A percentile compares a stretch with the other conserved stretches of the same genome.
Conservation (phyloP, 2,113 vertebrate species). For the Stigmatopora argus region DNA sequence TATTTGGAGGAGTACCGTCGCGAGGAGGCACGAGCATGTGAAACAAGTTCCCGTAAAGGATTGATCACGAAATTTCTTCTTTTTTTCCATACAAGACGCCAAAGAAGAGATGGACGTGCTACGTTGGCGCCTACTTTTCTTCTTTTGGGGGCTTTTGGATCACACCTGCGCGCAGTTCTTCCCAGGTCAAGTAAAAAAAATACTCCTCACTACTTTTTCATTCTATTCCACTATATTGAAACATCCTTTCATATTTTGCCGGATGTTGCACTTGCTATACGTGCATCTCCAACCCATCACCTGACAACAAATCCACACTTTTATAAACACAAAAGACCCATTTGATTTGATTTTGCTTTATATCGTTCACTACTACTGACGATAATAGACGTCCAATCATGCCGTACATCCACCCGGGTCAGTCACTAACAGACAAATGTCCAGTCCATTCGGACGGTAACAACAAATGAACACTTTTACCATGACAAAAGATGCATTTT, state of each 20-base stretch:
- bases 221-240: background rate
- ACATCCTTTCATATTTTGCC: no score
- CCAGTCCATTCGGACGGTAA: no score
- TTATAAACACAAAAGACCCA: no score
- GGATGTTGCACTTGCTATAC: background rate
- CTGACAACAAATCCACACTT: no score
- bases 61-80: background rate
- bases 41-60: constrained; percentile 18
- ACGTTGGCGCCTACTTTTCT: constrained; percentile 23
- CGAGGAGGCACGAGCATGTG: constrained; percentile 47
- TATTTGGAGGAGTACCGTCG: background rate
- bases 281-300: background rate
- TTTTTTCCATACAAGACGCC: constrained; percentile 2
- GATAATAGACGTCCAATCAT: no score
- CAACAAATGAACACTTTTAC: no score
- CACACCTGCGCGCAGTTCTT: constrained; percentile 54
- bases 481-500: no score
- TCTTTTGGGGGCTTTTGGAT: constrained; percentile 43
- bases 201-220: background rate
- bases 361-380: no score
- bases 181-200: constrained; percentile 46
- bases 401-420: no score
- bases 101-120: constrained; percentile 44
- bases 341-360: no score
- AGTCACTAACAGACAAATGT: no score